phyloP scores from a whole-genome alignment of 1,140 invertebrate genomes.

The Sitobion miscanthi region DNA sequence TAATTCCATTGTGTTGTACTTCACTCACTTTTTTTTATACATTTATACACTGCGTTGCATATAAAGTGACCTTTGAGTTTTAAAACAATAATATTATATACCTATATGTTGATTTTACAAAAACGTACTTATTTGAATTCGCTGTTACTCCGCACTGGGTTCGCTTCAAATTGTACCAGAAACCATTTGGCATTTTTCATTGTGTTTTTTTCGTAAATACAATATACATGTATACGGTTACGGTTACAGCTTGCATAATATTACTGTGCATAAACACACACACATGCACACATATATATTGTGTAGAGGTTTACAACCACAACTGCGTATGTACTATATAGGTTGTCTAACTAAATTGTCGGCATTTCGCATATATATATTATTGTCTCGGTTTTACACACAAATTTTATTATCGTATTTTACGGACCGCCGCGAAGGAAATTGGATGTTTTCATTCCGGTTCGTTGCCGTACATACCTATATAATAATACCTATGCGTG shows the following conservation, averaged over 20 bases:
- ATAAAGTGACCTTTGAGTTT: background rate
- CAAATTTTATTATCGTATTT: conserved; percentile 8
- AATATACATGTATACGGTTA: background rate
- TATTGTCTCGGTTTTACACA: background rate
- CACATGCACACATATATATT: too few species aligned
- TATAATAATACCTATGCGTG: background rate
- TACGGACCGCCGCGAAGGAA: background rate
- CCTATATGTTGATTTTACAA: background rate
- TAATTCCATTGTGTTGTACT: background rate
- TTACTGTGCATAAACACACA: background rate
- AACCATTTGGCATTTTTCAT: background rate
- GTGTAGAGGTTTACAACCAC: background rate
- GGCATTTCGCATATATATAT: background rate
- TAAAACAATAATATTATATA: background rate
- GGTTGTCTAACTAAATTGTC: background rate
- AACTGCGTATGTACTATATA: background rate
- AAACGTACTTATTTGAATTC: background rate
- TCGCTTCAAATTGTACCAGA: background rate
- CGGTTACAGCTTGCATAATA: background rate
- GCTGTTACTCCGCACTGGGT: background rate
- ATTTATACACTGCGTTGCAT: background rate
- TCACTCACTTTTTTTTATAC: background rate
- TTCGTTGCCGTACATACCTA: background rate
- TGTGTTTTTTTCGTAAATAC: background rate
- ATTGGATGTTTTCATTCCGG: background rate